Base-by-base conservation (phyloP, 2,888 invertebrate species). In the Mesorhabditis sp. region DNA sequence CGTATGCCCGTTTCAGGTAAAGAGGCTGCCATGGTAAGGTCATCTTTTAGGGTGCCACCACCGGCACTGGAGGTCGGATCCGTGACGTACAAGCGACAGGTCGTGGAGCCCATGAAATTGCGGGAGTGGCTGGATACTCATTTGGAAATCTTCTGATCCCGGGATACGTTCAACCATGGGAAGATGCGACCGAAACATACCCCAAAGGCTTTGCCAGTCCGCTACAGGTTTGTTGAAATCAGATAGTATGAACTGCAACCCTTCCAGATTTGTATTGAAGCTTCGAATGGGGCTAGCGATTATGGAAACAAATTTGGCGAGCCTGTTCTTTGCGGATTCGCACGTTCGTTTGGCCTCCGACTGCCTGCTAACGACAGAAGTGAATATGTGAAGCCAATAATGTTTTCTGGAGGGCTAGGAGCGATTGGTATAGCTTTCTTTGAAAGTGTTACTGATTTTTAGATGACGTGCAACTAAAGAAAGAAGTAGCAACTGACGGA, bases 271-370 rank as follows among this genome's bases (percentile, higher is more conserved):
- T 90, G 94, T 41, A 91, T 98, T 44, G 94, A 96, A 87, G 97
- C 96, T 0, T 95, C 94, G 86, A 94, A 97, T 86, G 97, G 97
- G 2, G 97, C 96, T 4, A 95, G 95, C 0, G 97, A 98, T 87
- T 98, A 97, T 87, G 97, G 97, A 5, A 98, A 98, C 87, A 97
- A 98, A 88, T 98, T 97, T 88, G 97, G 83, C 0, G 97, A 98
- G 86, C 97, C 97, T 0, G 90, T 97, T 0, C 90, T 97, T 75
- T 88, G 90, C 83, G 97, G 97, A 5, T 97, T 96, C 86, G 92
- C 92, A 0, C 90, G 95, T 69, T 92, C 95, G 0, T 97, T 93
- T 86, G 96, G 96, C 1, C 87, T 92, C 85, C 88, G 89, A 42
- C 90, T 92, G 58, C 72, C 65, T 4, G 69, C 67, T 45, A 74